Base-by-base conservation (phyloP, 1,140 invertebrate genomes). In the Cotesia chilonis region DNA sequence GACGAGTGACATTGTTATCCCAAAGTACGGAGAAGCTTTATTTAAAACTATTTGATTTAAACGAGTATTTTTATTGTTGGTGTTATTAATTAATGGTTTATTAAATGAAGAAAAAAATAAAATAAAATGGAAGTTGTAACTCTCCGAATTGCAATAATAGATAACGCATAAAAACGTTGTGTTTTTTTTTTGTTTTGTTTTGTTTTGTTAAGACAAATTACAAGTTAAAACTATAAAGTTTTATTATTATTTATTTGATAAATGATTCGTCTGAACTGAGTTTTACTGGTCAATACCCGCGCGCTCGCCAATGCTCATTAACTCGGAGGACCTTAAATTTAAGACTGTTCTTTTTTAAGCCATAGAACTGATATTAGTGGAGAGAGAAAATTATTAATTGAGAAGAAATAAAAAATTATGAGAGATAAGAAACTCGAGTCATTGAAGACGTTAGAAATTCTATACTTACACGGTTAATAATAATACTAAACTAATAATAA, bases 321-420 rank as follows among this genome's bases (percentile, higher is more conserved):
- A 72, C 69, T 74, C 55, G 73, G 64, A 71, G 57, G 69, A 71
- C 73, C 70, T 70, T 73, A 78, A 78, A 79, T 78, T 80, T 79
- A 83, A 83, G 82, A 83, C 82, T 83, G 80, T 83, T 74, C 55
- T 66, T 71, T 75, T 78, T 76, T 78, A 81, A 81, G 79, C 79
- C 82, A 81, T 81, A 81, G 77, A 82, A 80, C 76, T 83, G 80
- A 81, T 82, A 81, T 80, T 80, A 80, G 73, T 71, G 63, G 68
- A 73, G 73, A 75, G 61, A 55, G 38, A 75, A 69, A 70, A 41
- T 72, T 67, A 67, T 17, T 36, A 73, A 63, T 14, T 20, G 37
- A 59, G 68, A 72, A 47, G 57, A 73, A 67, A 57, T 28, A n/a
- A 65, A 71, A 20, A 20, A 52, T 41, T 17, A n/a, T 1, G 10